Conservation (phyloP, 2,797 vertebrate species). For the Thunnus albacares region DNA sequence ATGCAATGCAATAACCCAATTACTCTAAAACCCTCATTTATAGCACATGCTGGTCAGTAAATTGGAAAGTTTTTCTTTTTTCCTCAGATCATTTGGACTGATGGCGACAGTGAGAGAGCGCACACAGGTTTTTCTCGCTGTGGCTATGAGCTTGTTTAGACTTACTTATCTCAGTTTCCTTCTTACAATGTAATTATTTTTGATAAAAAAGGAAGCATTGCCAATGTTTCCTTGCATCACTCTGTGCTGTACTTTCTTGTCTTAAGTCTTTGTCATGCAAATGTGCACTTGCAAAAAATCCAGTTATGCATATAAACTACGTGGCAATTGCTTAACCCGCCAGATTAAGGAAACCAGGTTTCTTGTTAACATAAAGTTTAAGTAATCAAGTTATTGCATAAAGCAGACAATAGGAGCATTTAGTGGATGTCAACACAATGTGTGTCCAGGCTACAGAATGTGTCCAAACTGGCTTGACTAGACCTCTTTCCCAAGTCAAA, state of each 20-base stretch:
- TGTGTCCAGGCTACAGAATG: constrained; percentile 44
- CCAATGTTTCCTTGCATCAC: neutral
- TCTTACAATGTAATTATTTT: neutral
- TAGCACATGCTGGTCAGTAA: neutral
- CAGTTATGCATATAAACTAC: neutral
- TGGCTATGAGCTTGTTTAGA: neutral
- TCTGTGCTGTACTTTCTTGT: neutral
- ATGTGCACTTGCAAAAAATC: neutral
- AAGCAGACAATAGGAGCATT: neutral
- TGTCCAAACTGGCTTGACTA: constrained; percentile 62
- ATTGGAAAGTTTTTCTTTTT: neutral
- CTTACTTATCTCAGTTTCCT: neutral
- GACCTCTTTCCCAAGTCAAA: constrained; percentile 31
- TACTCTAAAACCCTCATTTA: neutral
- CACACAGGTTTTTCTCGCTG: neutral
- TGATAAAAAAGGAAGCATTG: neutral
- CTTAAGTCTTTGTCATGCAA: neutral
- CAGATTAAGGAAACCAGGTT: neutral
- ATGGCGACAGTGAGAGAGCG: neutral
- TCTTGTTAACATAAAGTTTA: neutral
- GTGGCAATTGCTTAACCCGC: neutral
- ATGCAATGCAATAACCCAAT: neutral
- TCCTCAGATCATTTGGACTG: constrained; percentile 3
- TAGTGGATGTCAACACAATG: neutral
- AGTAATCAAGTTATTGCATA: neutral